Evolutionary conservation across 2,113 vertebrate genomes (phyloP).

Genomic region (Zosterops hypoxanthus): DNA sequence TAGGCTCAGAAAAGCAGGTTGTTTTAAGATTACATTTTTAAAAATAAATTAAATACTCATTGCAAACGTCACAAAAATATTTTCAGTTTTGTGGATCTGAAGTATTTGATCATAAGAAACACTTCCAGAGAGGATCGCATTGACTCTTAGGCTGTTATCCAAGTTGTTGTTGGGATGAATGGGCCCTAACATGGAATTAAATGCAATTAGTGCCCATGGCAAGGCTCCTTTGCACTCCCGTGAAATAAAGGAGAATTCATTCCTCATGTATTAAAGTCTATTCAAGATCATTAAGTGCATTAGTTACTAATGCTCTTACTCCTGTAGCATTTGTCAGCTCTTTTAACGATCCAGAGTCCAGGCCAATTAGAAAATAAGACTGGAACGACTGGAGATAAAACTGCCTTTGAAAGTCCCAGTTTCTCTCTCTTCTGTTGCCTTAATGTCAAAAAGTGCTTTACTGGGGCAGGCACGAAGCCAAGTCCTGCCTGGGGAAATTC

Average conservation of each 20-base stretch:
- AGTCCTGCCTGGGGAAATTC: neutral
- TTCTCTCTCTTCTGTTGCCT: neutral
- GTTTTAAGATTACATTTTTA: neutral
- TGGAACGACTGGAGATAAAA: neutral
- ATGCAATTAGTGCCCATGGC: conserved; percentile 6
- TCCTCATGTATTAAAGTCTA: neutral
- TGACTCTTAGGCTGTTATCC: neutral
- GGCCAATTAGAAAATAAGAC: conserved; percentile 4
- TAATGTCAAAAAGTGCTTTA: neutral
- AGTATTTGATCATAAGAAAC: neutral
- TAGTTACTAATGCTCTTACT: conserved; percentile 16
- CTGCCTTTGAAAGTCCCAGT: neutral
- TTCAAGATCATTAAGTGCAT: neutral
- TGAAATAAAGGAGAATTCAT: conserved; percentile 25
- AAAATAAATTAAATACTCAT: neutral
- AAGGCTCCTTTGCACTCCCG: neutral
- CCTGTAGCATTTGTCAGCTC: neutral
- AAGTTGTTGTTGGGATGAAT: conserved; percentile 26
- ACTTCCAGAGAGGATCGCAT: neutral
- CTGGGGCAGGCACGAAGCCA: neutral
- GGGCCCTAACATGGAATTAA: conserved; percentile 6
- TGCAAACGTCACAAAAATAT: neutral
- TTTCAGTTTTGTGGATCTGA: neutral
- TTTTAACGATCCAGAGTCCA: neutral
- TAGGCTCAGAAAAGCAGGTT: neutral